A percentile compares a stretch with the other conserved stretches of the same genome.
These are phyloP conservation scores for Lissonota sp. DNA, from an alignment of 2,888 invertebrate genomes.

Conservation along the genomic window DNA sequence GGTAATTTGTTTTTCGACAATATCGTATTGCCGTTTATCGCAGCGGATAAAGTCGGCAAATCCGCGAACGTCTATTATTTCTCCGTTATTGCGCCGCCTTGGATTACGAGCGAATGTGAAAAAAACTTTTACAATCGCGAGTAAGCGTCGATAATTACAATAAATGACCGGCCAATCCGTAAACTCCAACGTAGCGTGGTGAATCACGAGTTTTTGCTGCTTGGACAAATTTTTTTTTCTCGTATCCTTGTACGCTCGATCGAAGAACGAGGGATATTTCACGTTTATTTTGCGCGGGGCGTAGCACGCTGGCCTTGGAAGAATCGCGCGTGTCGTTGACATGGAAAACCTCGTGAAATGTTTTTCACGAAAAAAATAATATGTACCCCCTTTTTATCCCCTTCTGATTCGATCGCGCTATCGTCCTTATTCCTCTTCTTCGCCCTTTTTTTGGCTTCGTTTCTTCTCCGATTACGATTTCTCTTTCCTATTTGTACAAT, in stretches of 20 bases:
- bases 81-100: no score
- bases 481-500: constrained; percentile 17
- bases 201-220: background rate
- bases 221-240: background rate
- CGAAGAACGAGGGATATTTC: constrained; percentile 31
- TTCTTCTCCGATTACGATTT: constrained; percentile 20
- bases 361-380: constrained; percentile 19
- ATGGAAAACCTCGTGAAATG: constrained; percentile 75
- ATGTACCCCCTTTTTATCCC: background rate
- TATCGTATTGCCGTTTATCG: constrained; percentile 44
- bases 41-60: constrained; percentile 22
- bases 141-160: no score
- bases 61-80: constrained; percentile 17
- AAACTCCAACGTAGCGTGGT: constrained; percentile 44
- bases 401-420: background rate
- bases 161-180: constrained; percentile 31
- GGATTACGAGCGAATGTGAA: no score
- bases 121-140: no score
- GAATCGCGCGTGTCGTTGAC: constrained; percentile 78
- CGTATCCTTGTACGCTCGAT: background rate
- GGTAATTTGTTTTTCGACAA: constrained; percentile 52
- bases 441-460: background rate
- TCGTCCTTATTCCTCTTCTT: constrained; percentile 7
- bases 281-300: constrained; percentile 71
- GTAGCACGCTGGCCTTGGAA: constrained; percentile 79